Conservation (phyloP, 2,888 invertebrate species). For the Latrodectus elegans region DNA sequence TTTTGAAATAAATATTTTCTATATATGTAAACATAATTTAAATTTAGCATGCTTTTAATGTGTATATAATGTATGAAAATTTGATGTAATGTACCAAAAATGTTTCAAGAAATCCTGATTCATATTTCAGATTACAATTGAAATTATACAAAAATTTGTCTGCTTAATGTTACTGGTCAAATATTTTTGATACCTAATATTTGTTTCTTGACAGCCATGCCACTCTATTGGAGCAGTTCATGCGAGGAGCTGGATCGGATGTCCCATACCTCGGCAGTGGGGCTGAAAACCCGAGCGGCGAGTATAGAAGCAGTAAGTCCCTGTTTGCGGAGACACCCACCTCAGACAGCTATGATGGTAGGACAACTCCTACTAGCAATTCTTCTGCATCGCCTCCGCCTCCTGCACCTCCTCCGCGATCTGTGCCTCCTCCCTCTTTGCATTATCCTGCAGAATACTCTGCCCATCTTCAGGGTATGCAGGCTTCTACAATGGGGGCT, state of each 20-base stretch:
- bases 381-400: slow-evolving; percentile 61
- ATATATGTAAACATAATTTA: too few species aligned
- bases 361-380: slow-evolving; percentile 68
- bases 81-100: too few species aligned
- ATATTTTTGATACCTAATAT: not conserved
- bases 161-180: too few species aligned
- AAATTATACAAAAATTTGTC: too few species aligned
- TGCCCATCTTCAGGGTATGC: slow-evolving; percentile 36
- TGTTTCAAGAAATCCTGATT: too few species aligned
- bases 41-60: too few species aligned
- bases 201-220: slow-evolving; percentile 63
- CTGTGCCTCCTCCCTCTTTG: slow-evolving; percentile 21
- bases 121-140: too few species aligned
- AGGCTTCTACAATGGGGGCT: slow-evolving; percentile 38
- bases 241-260: slow-evolving; percentile 69
- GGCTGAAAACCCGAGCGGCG: slow-evolving; percentile 45
- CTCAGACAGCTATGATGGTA: slow-evolving; percentile 68
- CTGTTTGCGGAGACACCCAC: slow-evolving; percentile 62
- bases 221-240: slow-evolving; percentile 70
- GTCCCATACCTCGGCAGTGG: slow-evolving; percentile 26
- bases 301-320: slow-evolving; percentile 66
- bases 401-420: slow-evolving; percentile 59
- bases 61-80: too few species aligned
- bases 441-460: slow-evolving; percentile 40
- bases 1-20: too few species aligned